phyloP scores from a whole-genome alignment of 2,797 vertebrate genomes.

The Gambelia wislizenii region DNA sequence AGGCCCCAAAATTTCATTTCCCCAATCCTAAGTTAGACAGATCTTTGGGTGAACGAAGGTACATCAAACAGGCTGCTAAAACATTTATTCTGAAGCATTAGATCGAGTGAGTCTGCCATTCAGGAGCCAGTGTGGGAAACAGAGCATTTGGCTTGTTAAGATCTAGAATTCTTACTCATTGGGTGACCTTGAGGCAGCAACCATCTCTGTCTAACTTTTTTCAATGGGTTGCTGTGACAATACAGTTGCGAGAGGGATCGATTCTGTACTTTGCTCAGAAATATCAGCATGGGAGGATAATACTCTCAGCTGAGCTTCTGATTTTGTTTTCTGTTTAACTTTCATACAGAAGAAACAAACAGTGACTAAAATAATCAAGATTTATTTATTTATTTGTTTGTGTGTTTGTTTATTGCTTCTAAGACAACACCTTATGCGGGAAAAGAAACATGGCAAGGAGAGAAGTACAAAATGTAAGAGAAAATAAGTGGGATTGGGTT shows the following conservation, averaged over 20 bases:
- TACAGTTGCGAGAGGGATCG: neutral
- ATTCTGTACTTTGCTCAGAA: neutral
- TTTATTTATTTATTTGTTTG: neutral
- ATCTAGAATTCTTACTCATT: neutral
- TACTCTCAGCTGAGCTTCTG: no score
- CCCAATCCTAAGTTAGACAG: neutral
- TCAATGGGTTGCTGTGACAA: neutral
- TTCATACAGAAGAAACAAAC: neutral
- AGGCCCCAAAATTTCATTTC: no score
- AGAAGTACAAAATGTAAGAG: slow-evolving; percentile 6
- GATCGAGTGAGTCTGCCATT: neutral
- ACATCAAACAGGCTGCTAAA: neutral
- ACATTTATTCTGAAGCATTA: neutral
- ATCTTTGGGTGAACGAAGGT: neutral
- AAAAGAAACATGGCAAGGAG: neutral
- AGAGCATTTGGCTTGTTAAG: no score
- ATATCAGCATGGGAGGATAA: neutral
- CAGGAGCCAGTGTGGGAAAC: neutral
- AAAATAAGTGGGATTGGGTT: neutral
- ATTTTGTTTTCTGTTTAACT: neutral
- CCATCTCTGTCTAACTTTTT: neutral
- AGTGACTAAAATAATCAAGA: slow-evolving; percentile 1
- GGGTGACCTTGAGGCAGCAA: neutral
- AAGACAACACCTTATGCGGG: neutral
- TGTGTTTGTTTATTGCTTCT: neutral